Conservation (phyloP, 2,888 invertebrate genomes). For the Eristalis intricaria region DNA sequence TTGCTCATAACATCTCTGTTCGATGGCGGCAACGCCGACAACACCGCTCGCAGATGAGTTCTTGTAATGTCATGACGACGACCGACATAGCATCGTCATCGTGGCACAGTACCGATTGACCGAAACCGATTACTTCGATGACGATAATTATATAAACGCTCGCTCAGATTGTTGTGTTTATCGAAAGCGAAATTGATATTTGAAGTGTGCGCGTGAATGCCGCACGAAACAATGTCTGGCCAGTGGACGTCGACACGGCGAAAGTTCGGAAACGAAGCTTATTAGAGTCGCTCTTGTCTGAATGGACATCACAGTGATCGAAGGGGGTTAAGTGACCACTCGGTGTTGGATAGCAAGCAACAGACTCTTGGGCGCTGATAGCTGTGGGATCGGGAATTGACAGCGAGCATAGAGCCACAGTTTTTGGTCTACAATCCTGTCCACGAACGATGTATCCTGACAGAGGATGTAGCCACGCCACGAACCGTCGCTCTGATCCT, state of each 20-base stretch:
- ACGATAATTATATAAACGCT: slow-evolving; percentile 49
- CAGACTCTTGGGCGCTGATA: no score
- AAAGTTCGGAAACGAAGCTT: background rate
- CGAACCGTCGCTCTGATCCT: no score
- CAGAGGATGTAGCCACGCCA: no score
- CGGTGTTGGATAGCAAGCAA: no score
- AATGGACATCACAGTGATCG: background rate
- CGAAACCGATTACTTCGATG: slow-evolving; percentile 37
- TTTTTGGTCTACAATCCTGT: no score
- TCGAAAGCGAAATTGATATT: slow-evolving; percentile 38
- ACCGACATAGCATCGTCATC: slow-evolving; percentile 22
- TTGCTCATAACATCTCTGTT: slow-evolving; percentile 36
- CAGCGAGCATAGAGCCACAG: no score
- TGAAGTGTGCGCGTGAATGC: slow-evolving; percentile 25
- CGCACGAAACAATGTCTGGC: background rate
- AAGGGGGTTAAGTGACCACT: background rate
- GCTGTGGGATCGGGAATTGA: no score
- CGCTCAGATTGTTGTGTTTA: slow-evolving; percentile 18
- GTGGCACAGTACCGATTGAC: slow-evolving; percentile 43
- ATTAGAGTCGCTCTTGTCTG: background rate
- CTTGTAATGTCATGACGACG: slow-evolving; percentile 44
- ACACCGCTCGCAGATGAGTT: background rate
- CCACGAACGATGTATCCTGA: no score
- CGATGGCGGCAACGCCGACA: background rate
- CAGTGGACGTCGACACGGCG: background rate